These are phyloP conservation scores for Metaphire vulgaris DNA, from an alignment of 1,140 invertebrate species.

Conservation along the genomic window DNA sequence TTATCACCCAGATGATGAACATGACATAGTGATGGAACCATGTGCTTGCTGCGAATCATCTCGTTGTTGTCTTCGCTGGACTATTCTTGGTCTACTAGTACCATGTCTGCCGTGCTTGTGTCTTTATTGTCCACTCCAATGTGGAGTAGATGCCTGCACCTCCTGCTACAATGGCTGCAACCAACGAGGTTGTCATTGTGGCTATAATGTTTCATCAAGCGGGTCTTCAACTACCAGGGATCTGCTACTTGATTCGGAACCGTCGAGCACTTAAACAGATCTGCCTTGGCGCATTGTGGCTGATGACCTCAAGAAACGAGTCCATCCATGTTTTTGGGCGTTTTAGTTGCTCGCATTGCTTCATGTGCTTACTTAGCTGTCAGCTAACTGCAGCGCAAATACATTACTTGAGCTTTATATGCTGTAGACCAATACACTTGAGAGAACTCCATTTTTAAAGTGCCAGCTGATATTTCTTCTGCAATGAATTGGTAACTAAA, in stretches of 20 bases:
- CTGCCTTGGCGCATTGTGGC: too few species aligned
- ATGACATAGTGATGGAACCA: slow-evolving; percentile 69
- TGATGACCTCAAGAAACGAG: too few species aligned
- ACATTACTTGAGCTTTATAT: too few species aligned
- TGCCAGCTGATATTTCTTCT: too few species aligned
- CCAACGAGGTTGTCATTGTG: slow-evolving; percentile 62
- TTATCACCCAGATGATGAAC: slow-evolving; percentile 61
- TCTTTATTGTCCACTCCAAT: slow-evolving; percentile 83
- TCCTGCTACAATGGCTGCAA: slow-evolving; percentile 71
- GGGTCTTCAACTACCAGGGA: neutral
- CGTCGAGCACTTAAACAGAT: neutral
- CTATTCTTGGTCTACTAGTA: slow-evolving; percentile 71
- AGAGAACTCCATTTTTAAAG: too few species aligned
- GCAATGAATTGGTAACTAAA: too few species aligned
- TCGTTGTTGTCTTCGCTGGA: slow-evolving; percentile 68
- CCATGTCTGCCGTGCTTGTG: slow-evolving; percentile 75
- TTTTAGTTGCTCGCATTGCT: too few species aligned
- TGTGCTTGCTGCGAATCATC: slow-evolving; percentile 66
- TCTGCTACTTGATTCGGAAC: neutral
- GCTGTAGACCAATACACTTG: too few species aligned
- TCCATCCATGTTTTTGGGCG: too few species aligned
- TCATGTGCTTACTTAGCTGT: too few species aligned
- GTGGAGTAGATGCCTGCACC: slow-evolving; percentile 69
- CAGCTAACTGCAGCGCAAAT: too few species aligned
- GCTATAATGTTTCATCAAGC: neutral